Evolutionary conservation across 2,797 vertebrate species (phyloP).

Genomic region (Astyanax mexicanus): DNA sequence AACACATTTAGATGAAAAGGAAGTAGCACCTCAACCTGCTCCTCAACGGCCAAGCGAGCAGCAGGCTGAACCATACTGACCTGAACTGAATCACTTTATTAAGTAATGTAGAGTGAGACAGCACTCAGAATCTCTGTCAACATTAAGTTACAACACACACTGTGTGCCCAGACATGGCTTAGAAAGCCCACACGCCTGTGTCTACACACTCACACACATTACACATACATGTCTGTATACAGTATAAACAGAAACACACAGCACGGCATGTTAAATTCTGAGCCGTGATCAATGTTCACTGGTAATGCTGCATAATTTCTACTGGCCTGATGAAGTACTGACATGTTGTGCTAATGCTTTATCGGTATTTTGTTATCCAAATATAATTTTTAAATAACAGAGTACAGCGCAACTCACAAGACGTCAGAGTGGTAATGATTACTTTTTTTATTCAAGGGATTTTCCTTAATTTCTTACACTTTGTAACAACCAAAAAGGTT

Average conservation of each 20-base stretch:
- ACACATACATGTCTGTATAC: background rate
- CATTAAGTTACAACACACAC: background rate
- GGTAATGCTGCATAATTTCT: background rate
- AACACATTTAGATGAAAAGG: conserved; percentile 42
- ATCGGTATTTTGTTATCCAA: no score
- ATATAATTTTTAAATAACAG: no score
- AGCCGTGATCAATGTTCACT: background rate
- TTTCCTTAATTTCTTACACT: no score
- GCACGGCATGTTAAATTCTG: background rate
- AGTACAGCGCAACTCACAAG: no score
- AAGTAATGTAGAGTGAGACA: background rate
- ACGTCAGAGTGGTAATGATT: no score
- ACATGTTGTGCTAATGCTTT: no score
- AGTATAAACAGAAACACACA: background rate
- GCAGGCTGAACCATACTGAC: background rate
- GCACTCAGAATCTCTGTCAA: background rate
- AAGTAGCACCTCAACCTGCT: conserved; percentile 34
- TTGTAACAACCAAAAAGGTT: no score
- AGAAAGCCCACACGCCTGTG: background rate
- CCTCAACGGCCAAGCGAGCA: background rate
- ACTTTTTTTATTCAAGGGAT: no score
- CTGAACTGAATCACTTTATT: background rate
- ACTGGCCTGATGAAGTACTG: background rate
- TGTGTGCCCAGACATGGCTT: background rate
- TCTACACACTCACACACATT: background rate